Evolutionary conservation across 2,113 vertebrate species (phyloP), one percentile per base, ranked within the genome.

Genomic region (Oncorhynchus tshawytscha): DNA sequence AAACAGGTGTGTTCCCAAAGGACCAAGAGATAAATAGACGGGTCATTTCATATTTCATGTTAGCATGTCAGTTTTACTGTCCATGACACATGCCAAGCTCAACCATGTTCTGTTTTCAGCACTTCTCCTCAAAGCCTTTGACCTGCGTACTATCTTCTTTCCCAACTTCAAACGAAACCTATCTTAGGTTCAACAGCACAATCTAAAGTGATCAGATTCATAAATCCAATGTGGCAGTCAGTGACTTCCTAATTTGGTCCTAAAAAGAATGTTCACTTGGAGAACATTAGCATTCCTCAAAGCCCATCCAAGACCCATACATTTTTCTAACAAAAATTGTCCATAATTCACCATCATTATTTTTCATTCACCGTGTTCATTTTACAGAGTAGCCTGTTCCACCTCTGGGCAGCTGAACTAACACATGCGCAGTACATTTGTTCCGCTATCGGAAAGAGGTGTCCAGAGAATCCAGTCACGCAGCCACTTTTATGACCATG

Each of bases 401-500:
- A 45, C 39, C 39, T 45, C 9, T 45, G 39, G 39, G 39, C 39
- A 39, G 39, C 39, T 39, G 39, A 39, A 9, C 8, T 39, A 39
- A 6, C 39, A 39, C 39, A 39, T 39, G 39, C 8, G 39, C 39
- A 39, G 39, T 39, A 39, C 8, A 39, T 39, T 39, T 39, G 39
- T 39, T 39, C 2, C 2, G 39, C 8, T 39, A 2, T 39, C 39
- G 2, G 2, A 8, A 9, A 39, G 39, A 39, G 39, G 39, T 9
- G 39, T 39, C 39, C 39, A 39, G 39, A 39, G 39, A 9, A 39
- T 39, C 39, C 39, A 8, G 39, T 39, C 39, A 39, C 8, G 39
- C 39, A 39, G 39, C 8, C 39, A 39, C 39, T 39, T 11, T 18
- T 67, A 71, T 84, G 60, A 72, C 60, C 15, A 75, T 64, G 67